Evolutionary conservation across 2,888 invertebrate species (phyloP), one percentile per base, ranked within the genome.

Genomic region (Drosophila setosimentum): DNA sequence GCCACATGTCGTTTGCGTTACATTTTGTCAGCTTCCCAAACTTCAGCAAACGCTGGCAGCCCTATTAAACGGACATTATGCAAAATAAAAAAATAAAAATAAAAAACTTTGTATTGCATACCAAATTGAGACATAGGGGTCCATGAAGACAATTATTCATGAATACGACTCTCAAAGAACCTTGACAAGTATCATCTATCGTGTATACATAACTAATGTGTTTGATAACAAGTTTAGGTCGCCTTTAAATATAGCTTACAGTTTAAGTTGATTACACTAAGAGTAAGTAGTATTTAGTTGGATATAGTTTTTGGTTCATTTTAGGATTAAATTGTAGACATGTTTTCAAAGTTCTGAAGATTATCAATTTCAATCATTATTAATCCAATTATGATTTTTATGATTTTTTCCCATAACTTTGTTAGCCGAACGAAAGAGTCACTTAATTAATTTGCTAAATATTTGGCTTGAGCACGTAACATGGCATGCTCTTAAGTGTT

Each of bases 41-140:
- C 61, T 69, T 81, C 33, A 27, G 11, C 49, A 7, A 45, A 57
- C 62, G 40, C 51, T 37, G 54, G 21, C 54, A 49, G 72, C 73
- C 81, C 57, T 75, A 69, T 83, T 88, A 83, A 88, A 85, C 89
- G 77, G 68, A 73, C 70, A 87, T 84, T 82, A 89, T 81, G 82
- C 75, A 73, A 57, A 85, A 49, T 30, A 13, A 48, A 21, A 6
- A 21, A n/a, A 2, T 5, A 21, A 24, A 32, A 29, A 29, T 18
- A 24, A 32, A 29, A 29, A 35, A 29, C 63, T 80, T 76, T 65
- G 59, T 61, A 58, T 63, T 65, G 77, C 77, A 72, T 77, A 55
- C 51, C 32, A 72, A 68, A 77, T 67, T 27, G 58, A 54, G 50
- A 50, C 62, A 80, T 65, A 60, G 58, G 67, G 64, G 51, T 76